These are phyloP conservation scores for Astreopora myriophthalma DNA, from an alignment of 64 coral and sea anemone genomes.

Conservation along the genomic window DNA sequence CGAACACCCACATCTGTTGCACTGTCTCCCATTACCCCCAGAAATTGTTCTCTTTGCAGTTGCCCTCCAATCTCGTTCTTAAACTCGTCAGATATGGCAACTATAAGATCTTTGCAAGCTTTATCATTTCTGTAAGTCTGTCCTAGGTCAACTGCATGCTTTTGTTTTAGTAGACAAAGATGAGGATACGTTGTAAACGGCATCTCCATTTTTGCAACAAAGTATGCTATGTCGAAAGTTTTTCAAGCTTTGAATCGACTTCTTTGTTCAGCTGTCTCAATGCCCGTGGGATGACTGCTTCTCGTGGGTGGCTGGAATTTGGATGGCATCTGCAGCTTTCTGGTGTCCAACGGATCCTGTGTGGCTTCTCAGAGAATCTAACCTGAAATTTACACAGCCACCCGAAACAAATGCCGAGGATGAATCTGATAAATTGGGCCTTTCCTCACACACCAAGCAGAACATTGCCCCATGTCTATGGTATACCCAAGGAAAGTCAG, in stretches of 20 bases:
- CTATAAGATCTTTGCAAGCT: neutral
- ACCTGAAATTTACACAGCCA: neutral
- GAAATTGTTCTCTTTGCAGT: slow-evolving; percentile 11
- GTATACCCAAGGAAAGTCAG: neutral
- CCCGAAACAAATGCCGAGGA: neutral
- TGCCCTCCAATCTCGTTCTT: neutral
- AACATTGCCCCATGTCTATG: neutral
- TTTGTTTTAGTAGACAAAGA: neutral
- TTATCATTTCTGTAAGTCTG: slow-evolving; percentile 20
- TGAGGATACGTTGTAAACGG: slow-evolving; percentile 11
- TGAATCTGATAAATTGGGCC: neutral
- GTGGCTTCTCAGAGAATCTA: slow-evolving; percentile 22
- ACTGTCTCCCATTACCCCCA: slow-evolving; percentile 26
- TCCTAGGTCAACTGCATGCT: neutral
- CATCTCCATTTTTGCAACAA: slow-evolving; percentile 17
- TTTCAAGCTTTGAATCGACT: slow-evolving; percentile 3
- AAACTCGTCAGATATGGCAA: neutral
- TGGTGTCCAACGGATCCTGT: neutral
- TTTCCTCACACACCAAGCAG: neutral
- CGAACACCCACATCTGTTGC: slow-evolving; percentile 42
- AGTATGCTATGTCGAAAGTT: slow-evolving; percentile 3
- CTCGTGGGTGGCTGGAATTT: neutral
- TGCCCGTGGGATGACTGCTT: neutral
- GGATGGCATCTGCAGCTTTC: neutral
- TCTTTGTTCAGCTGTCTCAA: neutral